Evolutionary conservation across 1,140 invertebrate species (phyloP), one percentile per base, ranked within the genome.

Genomic region (Anastrepha ludens): DNA sequence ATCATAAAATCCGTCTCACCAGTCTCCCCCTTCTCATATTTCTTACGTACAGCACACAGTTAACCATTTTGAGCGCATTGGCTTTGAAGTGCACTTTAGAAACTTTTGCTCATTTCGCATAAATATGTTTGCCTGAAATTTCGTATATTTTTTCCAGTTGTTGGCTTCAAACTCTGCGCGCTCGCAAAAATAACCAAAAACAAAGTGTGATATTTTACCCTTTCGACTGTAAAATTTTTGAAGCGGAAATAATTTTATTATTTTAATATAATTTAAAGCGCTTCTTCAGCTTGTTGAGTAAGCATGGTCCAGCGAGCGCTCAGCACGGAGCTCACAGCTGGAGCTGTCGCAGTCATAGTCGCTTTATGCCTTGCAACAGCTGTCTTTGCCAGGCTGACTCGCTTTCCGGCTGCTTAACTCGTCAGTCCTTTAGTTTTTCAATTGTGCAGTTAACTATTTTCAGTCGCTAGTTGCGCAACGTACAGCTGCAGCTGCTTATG

Each of bases 221-320:
- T 55, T 81, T 81, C 47, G n/a, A 41, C 50, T 55, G 74, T n/a
- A 13, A 20, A 50, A 6, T 50, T 81, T 81, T 55, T n/a, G 47
- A 81, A 81, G 47, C 20, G 74, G n/a, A 81, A 81, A 81, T 81
- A 55, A 81, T 81, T 50, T 55, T 81, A 81, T 81, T 81, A 81
- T 81, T 81, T 81, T 81, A 81, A 81, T 81, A 81, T 6, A 81
- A 81, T 81, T 81, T 81, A 74, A 74, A 74, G 70, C 70, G 70
- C n/a, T 55, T 50, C 47, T 81, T 81, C n/a, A 81, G 74, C 74
- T 81, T 81, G 44, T 81, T 81, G 74, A 81, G 47, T 55, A 15
- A n/a, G 17, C 47, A 81, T 50, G 47, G 47, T 81, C 44, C 74
- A 81, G 74, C 47, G 74, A 81, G 47, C 47, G 74, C 47, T 81